Base-by-base conservation (phyloP, 2,113 vertebrate species). In the Dasyprocta punctata region DNA sequence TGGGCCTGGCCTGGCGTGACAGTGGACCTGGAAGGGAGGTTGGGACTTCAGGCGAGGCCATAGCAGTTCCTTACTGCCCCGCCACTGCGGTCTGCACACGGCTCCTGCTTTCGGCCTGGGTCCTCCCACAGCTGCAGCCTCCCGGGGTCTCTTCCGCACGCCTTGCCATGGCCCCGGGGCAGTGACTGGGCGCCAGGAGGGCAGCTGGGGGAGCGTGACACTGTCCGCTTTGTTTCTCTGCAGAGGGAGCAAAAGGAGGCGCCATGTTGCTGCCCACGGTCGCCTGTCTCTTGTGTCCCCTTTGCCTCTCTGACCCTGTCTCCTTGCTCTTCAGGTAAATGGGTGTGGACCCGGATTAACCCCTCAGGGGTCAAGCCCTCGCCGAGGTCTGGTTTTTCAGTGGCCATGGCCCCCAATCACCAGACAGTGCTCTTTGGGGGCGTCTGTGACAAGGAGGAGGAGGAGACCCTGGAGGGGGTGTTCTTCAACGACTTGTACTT, bases 371-470 rank as follows among this genome's bases (percentile, higher is more conserved):
- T 97, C 93, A 99, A 99, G 95, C 99, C 99, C 4, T 98, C 98
- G 0, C 99, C 99, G 2, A 99, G 99, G 52, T 99, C 99, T 0
- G 99, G 99, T 10, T 99, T 99, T 92, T 99, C 99, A 0, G 91
- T 99, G 98, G 99, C 99, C 0, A 13, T 98, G 38, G 99, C 98
- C 3, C 99, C 99, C 0, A 99, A 96, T 14, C 99, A 99, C 7
- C 99, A 99, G 33, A 98, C 98, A 2, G 97, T 99, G 17, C 98
- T 99, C 1, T 99, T 99, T 0, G 99, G 99, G 0, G 99, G 99
- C 0, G 99, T 99, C 56, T 99, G 99, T 14, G 99, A 99, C 0
- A 99, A 99, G 85, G 99, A 99, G 71, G 99, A 99, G 54, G 99
- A 99, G 24, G 99, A 99, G 97, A 98, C 98, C 10, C 98, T 99